Conservation (phyloP, 2,113 vertebrate species). For the Gopherus flavomarginatus region DNA sequence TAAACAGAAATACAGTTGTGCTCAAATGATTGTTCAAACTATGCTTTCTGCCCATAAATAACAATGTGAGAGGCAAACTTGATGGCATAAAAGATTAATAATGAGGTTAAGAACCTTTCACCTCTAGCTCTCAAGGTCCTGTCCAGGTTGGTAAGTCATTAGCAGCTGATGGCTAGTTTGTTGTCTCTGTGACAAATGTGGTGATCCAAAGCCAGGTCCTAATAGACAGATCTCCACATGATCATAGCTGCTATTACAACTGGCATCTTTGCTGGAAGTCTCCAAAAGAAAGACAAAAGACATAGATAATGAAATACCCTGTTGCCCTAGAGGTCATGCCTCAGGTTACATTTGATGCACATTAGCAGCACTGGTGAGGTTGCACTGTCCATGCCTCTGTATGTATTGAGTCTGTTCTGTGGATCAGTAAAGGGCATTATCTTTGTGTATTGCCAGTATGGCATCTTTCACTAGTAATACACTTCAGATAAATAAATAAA, state of each 20-base stretch:
- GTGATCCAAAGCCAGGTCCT: not conserved
- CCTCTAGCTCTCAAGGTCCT: not conserved
- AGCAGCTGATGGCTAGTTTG: slow-evolving; percentile 23
- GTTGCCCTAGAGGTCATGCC: not conserved
- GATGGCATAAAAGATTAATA: accelerated
- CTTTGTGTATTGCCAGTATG: slow-evolving; percentile 51
- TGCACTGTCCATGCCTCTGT: not conserved
- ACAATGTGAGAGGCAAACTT: accelerated
- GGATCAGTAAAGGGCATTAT: not conserved
- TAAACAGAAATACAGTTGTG: not conserved
- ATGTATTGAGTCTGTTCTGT: not conserved
- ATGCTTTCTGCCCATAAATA: not conserved
- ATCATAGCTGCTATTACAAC: not conserved
- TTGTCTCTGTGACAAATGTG: slow-evolving; percentile 9
- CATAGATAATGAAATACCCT: not conserved
- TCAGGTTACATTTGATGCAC: accelerated
- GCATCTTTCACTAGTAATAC: slow-evolving; percentile 41
- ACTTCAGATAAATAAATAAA: slow-evolving; percentile 31
- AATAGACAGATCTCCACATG: not conserved
- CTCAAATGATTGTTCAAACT: slow-evolving; percentile 19
- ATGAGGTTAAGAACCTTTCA: slow-evolving; percentile 32
- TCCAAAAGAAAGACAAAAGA: slow-evolving; percentile 7
- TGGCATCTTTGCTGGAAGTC: not conserved
- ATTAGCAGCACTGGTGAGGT: not conserved
- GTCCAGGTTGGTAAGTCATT: not conserved